Conservation (phyloP, 2,888 invertebrate species). For the Standfussiana lucernea region DNA sequence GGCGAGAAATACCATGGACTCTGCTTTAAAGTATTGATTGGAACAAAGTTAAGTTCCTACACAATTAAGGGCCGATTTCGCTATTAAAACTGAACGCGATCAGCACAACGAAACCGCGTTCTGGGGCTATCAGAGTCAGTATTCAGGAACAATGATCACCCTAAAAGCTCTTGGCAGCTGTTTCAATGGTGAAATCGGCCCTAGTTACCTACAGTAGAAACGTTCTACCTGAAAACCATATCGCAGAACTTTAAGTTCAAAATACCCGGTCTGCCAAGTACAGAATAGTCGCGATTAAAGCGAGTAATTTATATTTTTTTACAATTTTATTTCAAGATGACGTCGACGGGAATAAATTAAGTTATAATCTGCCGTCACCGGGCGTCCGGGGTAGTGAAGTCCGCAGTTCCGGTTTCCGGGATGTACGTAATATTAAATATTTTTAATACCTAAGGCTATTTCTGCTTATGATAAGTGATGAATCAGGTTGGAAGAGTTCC, state of each 20-base stretch:
- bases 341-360: conserved; percentile 62
- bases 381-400: conserved; percentile 25
- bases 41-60: not conserved
- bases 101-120: not conserved
- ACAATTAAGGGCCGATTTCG: not conserved
- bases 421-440: conserved; percentile 8
- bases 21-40: not conserved
- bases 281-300: conserved; percentile 45
- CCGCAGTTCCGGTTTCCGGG: conserved; percentile 12
- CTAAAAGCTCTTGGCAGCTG: not conserved
- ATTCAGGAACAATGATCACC: not conserved
- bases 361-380: conserved; percentile 59
- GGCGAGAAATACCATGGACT: too few relatives aligned
- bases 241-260: not conserved
- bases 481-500: not conserved
- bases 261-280: conserved; percentile 38
- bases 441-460: not conserved
- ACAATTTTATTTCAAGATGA: conserved; percentile 57
- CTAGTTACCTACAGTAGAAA: not conserved
- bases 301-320: conserved; percentile 66
- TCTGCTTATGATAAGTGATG: not conserved
- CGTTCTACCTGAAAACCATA: not conserved
- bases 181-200: not conserved
- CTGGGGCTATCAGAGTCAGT: not conserved
- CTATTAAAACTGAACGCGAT: not conserved